Evolutionary conservation across 2,888 invertebrate genomes (phyloP), one percentile per base, ranked within the genome.

Genomic region (Gisinianus flammeolus): DNA sequence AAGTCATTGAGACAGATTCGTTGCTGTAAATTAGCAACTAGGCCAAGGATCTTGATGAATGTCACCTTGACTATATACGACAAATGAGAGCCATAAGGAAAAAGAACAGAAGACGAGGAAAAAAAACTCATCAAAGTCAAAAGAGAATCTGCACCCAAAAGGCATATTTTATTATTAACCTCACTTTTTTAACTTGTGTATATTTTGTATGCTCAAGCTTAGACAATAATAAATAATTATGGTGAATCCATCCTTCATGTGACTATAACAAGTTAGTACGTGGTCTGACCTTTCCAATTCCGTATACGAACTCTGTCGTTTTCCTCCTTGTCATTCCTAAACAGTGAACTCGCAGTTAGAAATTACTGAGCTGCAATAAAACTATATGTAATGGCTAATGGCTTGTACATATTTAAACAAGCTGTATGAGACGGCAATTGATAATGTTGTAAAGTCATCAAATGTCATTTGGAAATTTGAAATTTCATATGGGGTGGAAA

Each of bases 41-140:
- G 67, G 67, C 33, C 67, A 67, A 67, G 67, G 67, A 26, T 67
- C 33, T 33, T 67, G 67, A 30, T 67, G 19, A 67, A 67, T 31
- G 31, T 67, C 67, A 67, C n/a, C 33, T 67, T 62, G 62, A 26
- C 54, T 3, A 54, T n/a, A n/a, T n/a, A n/a, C n/a, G n/a, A n/a
- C n/a, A n/a, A n/a, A n/a, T n/a, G n/a, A n/a, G n/a, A n/a, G n/a
- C n/a, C n/a, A n/a, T n/a, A n/a, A n/a, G n/a, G n/a, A n/a, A n/a
- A n/a, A n/a, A 54, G 16, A 8, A 4, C n/a, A n/a, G n/a, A n/a
- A n/a, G 54, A 44, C 44, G 44, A 44, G 6, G 44, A 44, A n/a
- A 19, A 3, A 54, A 3, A n/a, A 5, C 6, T 16, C 19, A 16
- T 16, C 54, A 54, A 54, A 54, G 16, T n/a, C n/a, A 44, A 54